Evolutionary conservation across 2,888 invertebrate species (phyloP), one percentile per base, ranked within the genome.

Genomic region (Aphelenchoides bicaudatus): DNA sequence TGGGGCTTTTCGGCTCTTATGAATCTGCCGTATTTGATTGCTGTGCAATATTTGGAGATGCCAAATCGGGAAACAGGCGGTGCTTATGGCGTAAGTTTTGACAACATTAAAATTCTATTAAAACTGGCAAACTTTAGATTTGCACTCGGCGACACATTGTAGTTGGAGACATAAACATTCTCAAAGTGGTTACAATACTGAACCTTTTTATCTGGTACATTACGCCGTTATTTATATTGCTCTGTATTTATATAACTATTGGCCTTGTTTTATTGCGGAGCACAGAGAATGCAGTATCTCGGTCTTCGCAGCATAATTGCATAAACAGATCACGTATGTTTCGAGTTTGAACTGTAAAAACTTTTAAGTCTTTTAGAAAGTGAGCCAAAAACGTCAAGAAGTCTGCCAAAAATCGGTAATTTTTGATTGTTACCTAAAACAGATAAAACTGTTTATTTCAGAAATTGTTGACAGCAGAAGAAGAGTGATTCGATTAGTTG

Each of bases 401-500:
- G 43, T 6, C 23, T 43, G 43, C 43, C 43, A 6, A 10, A 21
- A 10, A 6, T 43, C 6, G n/a, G n/a, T n/a, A n/a, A n/a, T n/a
- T n/a, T n/a, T n/a, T n/a, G n/a, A n/a, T n/a, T n/a, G n/a, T n/a
- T n/a, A n/a, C n/a, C n/a, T n/a, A n/a, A n/a, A n/a, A n/a, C n/a
- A n/a, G n/a, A n/a, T n/a, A n/a, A n/a, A 46, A 30, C 38, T 31
- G 46, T 30, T 59, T 23, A 60, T 43, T 39, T 57, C 46, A 30
- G 56, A 70, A 23, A 72, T 74, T 0, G 65, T 90, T 61, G 85
- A 87, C 52, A 88, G 89, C 27, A 84, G 90, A 21, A 85, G 88
- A 30, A 88, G 89, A 48, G 91, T 91, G 49, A 89, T 91, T 67
- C 86, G 88, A 65, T 88, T 91, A 86, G 84, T 91, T 68, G 88